Evolutionary conservation across 2,113 vertebrate genomes (phyloP), one percentile per base, ranked within the genome.

Genomic region (Notarius quadriscutis): DNA sequence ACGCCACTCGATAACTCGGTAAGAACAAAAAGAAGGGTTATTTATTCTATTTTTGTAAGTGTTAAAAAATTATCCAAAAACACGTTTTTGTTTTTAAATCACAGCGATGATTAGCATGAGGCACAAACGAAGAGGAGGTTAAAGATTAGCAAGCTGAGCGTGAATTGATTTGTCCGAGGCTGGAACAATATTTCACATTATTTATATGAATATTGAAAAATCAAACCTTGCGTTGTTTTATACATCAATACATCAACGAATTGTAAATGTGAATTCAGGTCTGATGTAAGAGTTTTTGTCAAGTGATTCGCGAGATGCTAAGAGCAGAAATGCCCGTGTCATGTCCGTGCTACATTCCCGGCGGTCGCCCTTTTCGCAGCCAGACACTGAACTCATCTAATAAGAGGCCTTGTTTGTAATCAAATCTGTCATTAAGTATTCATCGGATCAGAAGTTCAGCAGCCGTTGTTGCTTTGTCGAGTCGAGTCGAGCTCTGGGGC

Each of bases 401-500:
- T 92, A 94, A 94, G 92, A 89, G 89, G 92, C 94, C 94, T 94
- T 95, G 95, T 96, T 94, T 94, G 95, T 96, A 94, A 96, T 95
- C 95, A 96, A 95, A 95, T 92, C 94, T 92, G 94, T 96, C 96
- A 97, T 97, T 95, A 97, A 97, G 93, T 96, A 97, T 97, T 97
- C 94, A 97, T 94, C 93, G 94, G 95, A 95, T 96, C 95, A 95
- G 95, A 96, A 96, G 96, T 96, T 96, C 94, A 92, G 78, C 88
- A 93, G 94, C 95, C 96, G 94, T 96, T 95, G 95, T 95, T 94
- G 94, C 94, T 92, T 92, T 94, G 95, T 96, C 94, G 95, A 89
- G 95, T 96, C 94, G 95, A 89, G 95, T 93, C 93, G 92, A 95
- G 91, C 95, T 91, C 25, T 86, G 48, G 86, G 92, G 93, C 93